Evolutionary conservation across 2,888 invertebrate species (phyloP).

Genomic region (Thymelicus sylvestris): DNA sequence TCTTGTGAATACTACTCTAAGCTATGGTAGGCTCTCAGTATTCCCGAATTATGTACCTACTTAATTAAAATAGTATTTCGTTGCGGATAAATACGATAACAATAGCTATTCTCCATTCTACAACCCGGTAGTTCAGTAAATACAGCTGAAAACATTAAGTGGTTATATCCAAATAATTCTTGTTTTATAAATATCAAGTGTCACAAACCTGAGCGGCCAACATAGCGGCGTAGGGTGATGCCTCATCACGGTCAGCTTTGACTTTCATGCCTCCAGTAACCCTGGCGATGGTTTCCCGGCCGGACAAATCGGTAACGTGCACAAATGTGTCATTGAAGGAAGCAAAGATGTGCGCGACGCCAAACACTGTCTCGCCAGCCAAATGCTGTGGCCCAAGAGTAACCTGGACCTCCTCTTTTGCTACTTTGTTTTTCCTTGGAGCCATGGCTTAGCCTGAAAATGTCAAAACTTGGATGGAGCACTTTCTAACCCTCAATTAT

Average conservation of each 20-base stretch:
- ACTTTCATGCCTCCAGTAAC: constrained; percentile 99
- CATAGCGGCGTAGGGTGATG: constrained; percentile 99
- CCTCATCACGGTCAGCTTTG: constrained; percentile 99
- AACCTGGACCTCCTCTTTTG: constrained; percentile 98
- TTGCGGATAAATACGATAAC: neutral
- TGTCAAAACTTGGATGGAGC: constrained; percentile 69
- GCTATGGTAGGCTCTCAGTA: too few species aligned
- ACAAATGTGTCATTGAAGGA: constrained; percentile 99
- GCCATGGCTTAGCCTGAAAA: constrained; percentile 90
- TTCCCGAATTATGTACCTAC: too few species aligned
- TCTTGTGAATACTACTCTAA: too few species aligned
- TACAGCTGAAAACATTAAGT: neutral
- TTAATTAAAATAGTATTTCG: neutral
- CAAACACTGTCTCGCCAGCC: constrained; percentile 99
- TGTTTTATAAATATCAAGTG: neutral
- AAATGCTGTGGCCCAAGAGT: constrained; percentile 98
- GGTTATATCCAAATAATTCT: too few species aligned
- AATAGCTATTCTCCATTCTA: too few species aligned
- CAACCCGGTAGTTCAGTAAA: neutral
- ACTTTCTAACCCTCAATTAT: constrained; percentile 75
- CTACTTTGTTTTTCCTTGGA: constrained; percentile 98
- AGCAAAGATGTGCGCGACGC: constrained; percentile 99
- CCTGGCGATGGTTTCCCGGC: constrained; percentile 96
- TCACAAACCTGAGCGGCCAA: constrained; percentile 96
- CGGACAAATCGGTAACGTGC: constrained; percentile 99